A percentile compares a stretch with the other conserved stretches of the same genome.
These are phyloP conservation scores for Notoglanidium macrostoma DNA, from an alignment of 2,797 vertebrate species.

Conservation along the genomic window DNA sequence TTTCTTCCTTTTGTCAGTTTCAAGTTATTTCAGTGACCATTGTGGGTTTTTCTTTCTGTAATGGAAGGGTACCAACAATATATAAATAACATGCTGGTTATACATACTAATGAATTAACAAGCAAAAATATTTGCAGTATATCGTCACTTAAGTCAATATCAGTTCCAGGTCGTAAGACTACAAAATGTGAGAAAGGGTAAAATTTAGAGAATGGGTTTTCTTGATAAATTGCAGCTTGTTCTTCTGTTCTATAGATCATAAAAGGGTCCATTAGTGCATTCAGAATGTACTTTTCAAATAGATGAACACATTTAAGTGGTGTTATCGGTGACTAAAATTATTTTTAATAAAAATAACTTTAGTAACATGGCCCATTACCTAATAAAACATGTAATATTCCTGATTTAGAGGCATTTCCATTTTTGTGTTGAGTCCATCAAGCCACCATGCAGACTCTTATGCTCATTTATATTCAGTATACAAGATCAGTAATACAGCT, in stretches of 20 bases:
- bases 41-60: no score
- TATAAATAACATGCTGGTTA: neutral
- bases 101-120: neutral
- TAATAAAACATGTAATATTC: neutral
- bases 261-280: neutral
- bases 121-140: no score
- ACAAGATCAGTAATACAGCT: neutral
- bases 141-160: no score
- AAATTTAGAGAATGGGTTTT: no score
- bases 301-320: neutral
- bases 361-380: neutral
- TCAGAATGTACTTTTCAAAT: neutral
- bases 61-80: no score
- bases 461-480: neutral
- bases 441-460: neutral
- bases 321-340: neutral
- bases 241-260: no score
- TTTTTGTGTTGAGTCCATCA: neutral
- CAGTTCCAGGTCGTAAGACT: no score
- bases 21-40: no score
- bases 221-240: no score
- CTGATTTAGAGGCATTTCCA: neutral
- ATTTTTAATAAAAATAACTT: neutral
- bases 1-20: no score
- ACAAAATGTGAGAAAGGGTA: no score